Evolutionary conservation across 1,140 invertebrate genomes (phyloP).

Genomic region (Drosophila varians): DNA sequence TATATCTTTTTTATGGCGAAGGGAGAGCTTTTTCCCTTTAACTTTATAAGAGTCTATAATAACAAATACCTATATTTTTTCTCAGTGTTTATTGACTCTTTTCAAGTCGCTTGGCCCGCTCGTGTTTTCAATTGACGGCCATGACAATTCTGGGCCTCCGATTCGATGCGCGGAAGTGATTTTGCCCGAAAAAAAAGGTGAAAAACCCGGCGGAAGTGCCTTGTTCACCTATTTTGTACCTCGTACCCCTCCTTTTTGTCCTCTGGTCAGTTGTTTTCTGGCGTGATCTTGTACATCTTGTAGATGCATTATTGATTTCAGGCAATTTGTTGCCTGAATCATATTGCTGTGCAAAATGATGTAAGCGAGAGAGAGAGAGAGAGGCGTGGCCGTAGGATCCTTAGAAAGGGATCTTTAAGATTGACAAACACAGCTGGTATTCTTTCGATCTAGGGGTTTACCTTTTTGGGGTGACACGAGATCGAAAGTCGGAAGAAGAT

Average conservation of each 20-base stretch:
- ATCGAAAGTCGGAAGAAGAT: slow-evolving; percentile 15
- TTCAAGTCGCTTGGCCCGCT: slow-evolving; percentile 20
- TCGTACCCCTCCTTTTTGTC: slow-evolving; percentile 44
- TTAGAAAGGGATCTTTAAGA: slow-evolving; percentile 28
- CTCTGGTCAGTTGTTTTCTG: slow-evolving; percentile 52
- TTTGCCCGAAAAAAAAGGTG: slow-evolving; percentile 43
- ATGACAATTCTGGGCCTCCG: slow-evolving; percentile 70
- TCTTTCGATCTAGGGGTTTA: slow-evolving; percentile 7
- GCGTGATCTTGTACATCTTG: slow-evolving; percentile 62
- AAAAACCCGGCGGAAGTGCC: slow-evolving; percentile 49
- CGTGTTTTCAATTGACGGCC: slow-evolving; percentile 72
- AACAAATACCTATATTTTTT: neutral
- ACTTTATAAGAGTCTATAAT: no score
- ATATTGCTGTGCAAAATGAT: slow-evolving; percentile 35
- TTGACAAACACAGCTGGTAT: slow-evolving; percentile 33
- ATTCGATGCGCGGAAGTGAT: slow-evolving; percentile 79
- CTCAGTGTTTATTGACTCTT: neutral
- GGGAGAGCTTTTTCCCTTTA: no score
- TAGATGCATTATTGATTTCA: slow-evolving; percentile 35
- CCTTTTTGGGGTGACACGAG: slow-evolving; percentile 30
- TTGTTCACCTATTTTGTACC: slow-evolving; percentile 40
- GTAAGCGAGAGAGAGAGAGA: slow-evolving; percentile 8
- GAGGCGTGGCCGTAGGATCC: slow-evolving; percentile 27
- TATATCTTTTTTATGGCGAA: no score
- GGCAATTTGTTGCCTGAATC: slow-evolving; percentile 29